phyloP scores from a whole-genome alignment of 2,113 vertebrate genomes.

The Chinchilla lanigera region DNA sequence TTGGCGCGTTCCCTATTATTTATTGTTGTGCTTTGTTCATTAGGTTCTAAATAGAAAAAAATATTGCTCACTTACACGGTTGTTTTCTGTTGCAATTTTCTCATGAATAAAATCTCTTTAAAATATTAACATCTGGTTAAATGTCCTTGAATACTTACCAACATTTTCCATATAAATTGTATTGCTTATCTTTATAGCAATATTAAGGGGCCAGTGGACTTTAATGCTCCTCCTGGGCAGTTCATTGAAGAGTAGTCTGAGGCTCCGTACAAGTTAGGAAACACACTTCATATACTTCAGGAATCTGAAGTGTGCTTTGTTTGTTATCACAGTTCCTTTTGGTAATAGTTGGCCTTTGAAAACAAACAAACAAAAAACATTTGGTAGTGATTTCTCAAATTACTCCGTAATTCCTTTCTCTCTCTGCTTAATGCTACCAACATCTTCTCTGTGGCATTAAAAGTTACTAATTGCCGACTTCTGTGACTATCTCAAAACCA shows the following conservation, averaged over 20 bases:
- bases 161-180: background rate
- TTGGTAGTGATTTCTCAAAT: background rate
- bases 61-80: background rate
- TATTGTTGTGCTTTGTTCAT: background rate
- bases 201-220: background rate
- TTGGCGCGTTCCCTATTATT: background rate
- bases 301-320: background rate
- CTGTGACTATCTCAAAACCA: background rate
- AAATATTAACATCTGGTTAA: constrained; percentile 33
- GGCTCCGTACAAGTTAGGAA: background rate
- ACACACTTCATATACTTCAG: background rate
- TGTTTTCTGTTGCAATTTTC: constrained; percentile 47
- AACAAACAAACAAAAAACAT: background rate
- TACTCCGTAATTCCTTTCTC: background rate
- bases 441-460: background rate
- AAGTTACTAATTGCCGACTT: background rate
- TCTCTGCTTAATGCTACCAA: background rate
- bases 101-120: constrained; percentile 16
- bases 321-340: background rate
- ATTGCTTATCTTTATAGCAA: constrained; percentile 23
- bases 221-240: background rate
- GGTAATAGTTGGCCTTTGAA: background rate
- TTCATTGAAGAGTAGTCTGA: background rate
- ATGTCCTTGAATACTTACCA: background rate
- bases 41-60: constrained; percentile 43